These are phyloP conservation scores for Ptychochromis oligacanthus DNA, from an alignment of 2,113 vertebrate species.

Conservation along the genomic window DNA sequence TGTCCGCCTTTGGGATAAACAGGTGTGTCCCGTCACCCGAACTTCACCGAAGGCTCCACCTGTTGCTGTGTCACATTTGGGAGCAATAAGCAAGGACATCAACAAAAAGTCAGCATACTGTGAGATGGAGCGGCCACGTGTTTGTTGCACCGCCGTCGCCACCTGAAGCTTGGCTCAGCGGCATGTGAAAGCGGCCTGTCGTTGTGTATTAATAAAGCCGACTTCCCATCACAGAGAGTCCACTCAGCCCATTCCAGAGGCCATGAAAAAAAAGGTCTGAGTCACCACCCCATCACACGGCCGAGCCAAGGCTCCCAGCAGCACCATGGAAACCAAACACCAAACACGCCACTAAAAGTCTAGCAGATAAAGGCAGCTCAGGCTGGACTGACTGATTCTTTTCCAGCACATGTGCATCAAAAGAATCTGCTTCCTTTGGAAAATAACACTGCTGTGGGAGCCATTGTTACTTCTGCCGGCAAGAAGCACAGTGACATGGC, in stretches of 20 bases:
- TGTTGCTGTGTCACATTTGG: conserved; percentile 25
- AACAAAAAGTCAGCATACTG: not conserved
- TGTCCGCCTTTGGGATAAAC: conserved; percentile 35
- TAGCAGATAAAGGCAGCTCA: conserved; percentile 21
- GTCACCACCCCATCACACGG: conserved; percentile 68
- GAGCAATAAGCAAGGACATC: not conserved
- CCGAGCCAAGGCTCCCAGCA: conserved; percentile 35
- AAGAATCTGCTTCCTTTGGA: conserved; percentile 20
- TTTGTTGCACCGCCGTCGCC: not conserved
- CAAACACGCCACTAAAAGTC: conserved; percentile 57
- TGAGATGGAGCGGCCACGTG: not conserved
- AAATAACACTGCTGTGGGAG: not conserved
- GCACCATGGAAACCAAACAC: conserved; percentile 76
- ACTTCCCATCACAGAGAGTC: conserved; percentile 40
- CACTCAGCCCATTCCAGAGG: conserved; percentile 39
- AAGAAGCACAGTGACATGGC: not conserved
- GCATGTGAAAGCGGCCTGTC: not conserved
- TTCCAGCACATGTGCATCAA: conserved; percentile 33
- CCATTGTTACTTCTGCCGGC: not conserved
- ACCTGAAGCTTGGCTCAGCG: not conserved
- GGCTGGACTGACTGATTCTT: not conserved
- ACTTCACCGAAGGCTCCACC: conserved; percentile 18
- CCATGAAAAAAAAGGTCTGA: conserved; percentile 69
- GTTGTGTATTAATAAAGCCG: conserved; percentile 51
- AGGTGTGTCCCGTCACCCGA: conserved; percentile 47